Evolutionary conservation across 2,888 invertebrate species (phyloP).

Genomic region (Drosophila formosana): DNA sequence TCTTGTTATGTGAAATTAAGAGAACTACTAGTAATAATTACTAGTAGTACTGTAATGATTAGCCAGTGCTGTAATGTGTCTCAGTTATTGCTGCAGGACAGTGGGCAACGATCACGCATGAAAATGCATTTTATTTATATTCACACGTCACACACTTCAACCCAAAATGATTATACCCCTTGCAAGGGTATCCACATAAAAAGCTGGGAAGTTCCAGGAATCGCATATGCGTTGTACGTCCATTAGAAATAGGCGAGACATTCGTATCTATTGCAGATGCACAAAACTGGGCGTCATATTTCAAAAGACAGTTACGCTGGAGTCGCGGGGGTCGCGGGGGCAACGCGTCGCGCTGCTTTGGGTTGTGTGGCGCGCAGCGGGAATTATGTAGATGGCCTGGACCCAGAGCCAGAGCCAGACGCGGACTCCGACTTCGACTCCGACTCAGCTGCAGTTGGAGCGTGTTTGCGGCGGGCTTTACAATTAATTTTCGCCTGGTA

Average conservation of each 20-base stretch:
- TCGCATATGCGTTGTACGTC: constrained; percentile 5
- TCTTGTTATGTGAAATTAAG: too few relatives aligned
- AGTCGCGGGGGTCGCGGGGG: constrained; percentile 15
- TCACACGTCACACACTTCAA: not conserved
- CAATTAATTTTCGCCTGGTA: constrained; percentile 70
- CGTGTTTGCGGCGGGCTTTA: constrained; percentile 59
- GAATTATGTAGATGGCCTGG: constrained; percentile 56
- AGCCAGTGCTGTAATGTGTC: too few relatives aligned
- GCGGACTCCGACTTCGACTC: not conserved
- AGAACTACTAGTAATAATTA: too few relatives aligned
- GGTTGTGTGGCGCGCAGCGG: constrained; percentile 44
- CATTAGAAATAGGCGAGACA: constrained; percentile 58
- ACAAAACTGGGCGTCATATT: constrained; percentile 73
- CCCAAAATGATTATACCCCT: not conserved
- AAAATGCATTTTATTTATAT: not conserved
- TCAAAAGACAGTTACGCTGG: constrained; percentile 52
- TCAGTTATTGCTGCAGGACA: too few relatives aligned
- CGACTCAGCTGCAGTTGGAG: constrained; percentile 22
- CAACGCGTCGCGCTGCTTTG: constrained; percentile 29
- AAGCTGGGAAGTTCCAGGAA: constrained; percentile 50
- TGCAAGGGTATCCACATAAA: not conserved
- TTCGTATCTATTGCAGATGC: constrained; percentile 43
- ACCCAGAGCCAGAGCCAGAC: constrained; percentile 17
- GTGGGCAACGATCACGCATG: not conserved
- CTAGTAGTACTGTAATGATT: too few relatives aligned